phyloP scores from a whole-genome alignment of 2,113 vertebrate genomes.

The Bos taurus region DNA sequence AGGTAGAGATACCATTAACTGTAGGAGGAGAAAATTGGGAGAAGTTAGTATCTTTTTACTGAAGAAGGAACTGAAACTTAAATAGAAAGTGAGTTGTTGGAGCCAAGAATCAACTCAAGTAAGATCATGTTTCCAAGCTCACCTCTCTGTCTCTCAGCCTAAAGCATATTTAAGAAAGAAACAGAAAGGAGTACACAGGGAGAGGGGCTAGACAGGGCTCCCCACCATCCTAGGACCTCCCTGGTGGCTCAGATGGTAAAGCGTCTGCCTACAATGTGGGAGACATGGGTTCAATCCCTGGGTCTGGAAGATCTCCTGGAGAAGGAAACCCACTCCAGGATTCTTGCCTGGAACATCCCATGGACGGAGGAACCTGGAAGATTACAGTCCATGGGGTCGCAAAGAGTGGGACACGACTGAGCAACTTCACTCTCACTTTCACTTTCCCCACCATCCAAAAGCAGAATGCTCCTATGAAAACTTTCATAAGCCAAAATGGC shows the following conservation, averaged over 20 bases:
- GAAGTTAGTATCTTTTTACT: not conserved
- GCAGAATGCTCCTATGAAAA: not conserved
- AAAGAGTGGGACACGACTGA: not conserved
- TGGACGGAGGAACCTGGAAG: not conserved
- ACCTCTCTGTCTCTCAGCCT: not conserved
- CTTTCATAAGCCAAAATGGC: not conserved
- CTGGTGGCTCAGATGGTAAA: not conserved
- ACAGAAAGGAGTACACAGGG: not conserved
- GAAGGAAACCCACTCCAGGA: not conserved
- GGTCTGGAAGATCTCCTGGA: not conserved
- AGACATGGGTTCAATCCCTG: not conserved
- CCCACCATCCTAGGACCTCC: not conserved
- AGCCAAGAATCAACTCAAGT: not conserved
- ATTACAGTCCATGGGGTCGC: not conserved
- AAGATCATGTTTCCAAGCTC: not conserved
- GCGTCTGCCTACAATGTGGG: not conserved
- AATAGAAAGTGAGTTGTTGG: not conserved
- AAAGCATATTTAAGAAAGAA: not conserved
- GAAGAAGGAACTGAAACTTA: conserved; percentile 16
- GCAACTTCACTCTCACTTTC: not conserved
- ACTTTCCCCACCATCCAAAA: not conserved
- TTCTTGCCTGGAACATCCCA: not conserved
- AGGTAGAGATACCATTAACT: not conserved
- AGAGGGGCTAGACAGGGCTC: not conserved
- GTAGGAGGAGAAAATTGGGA: not conserved